These are phyloP conservation scores for Teleogryllus oceanicus DNA, from an alignment of 2,888 invertebrate genomes.

Conservation along the genomic window DNA sequence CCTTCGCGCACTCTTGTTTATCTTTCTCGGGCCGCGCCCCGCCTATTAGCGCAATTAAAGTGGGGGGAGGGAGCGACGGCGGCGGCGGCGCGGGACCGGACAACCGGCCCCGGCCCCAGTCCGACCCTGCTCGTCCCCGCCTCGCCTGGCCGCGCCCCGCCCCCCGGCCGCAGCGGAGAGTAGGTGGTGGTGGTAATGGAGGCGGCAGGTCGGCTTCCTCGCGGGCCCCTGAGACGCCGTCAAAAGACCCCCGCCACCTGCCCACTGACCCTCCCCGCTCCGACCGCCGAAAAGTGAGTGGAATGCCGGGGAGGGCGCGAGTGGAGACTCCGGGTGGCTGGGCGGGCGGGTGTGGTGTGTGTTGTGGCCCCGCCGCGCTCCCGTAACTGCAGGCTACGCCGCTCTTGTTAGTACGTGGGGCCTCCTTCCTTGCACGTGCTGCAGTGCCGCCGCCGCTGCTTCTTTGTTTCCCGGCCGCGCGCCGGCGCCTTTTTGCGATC, in stretches of 20 bases:
- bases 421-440: slow-evolving; percentile 11
- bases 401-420: background rate
- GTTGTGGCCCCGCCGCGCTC: background rate
- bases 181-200: too few species aligned
- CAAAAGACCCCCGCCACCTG: too few species aligned
- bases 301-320: too few species aligned
- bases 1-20: background rate
- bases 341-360: background rate
- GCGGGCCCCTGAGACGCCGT: too few species aligned
- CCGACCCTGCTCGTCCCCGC: too few species aligned
- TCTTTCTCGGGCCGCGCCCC: slow-evolving; percentile 18
- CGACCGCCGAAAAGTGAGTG: too few species aligned
- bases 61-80: background rate
- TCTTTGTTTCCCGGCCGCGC: background rate
- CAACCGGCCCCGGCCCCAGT: too few species aligned
- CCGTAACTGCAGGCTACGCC: background rate
- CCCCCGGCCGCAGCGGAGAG: too few species aligned
- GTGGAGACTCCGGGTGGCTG: too few species aligned
- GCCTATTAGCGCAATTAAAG: slow-evolving; percentile 18
- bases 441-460: background rate
- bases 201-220: too few species aligned
- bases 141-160: too few species aligned
- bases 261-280: too few species aligned
- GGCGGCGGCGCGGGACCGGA: background rate
- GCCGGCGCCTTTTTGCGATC: slow-evolving; percentile 9